Evolutionary conservation across 2,888 invertebrate species (phyloP), one percentile per base, ranked within the genome.

Genomic region (Epirrita christyi): DNA sequence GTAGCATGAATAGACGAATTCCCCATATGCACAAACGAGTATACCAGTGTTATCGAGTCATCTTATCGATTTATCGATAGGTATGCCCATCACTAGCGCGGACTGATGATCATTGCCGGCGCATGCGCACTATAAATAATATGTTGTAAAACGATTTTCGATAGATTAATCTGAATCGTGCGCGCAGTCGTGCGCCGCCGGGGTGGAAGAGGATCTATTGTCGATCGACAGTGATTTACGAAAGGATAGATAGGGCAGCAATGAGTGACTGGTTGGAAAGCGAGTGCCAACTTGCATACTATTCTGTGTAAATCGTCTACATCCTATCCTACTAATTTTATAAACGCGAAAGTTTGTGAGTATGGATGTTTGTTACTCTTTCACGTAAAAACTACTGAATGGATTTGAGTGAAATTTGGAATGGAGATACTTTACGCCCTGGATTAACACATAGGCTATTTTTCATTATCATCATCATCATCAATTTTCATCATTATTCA

Each of bases 101-200:
- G 86, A 87, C 88, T 88, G 91, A 91, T 91, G 91, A 90, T 91
- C 91, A 92, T 92, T 91, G 92, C 86, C 73, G 79, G 90, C 85
- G 90, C 92, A 91, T 59, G 59, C 59, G 84, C 90, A 87, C 91
- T 91, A 92, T 92, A 92, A 92, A 92, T 92, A 92, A 92, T 92
- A 92, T 91, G 90, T 92, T 92, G 92, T 92, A 92, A 92, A 92
- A 91, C 92, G 92, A 92, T 91, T 92, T 92, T 92, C 91, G 92
- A 92, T 92, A 92, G 92, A 92, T 92, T 92, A 91, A 92, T 92
- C 92, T 91, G 91, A 92, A 91, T 92, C 92, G 92, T 92, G 92
- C 83, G 85, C 87, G 75, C 80, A 80, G 88, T 88, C 89, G 91
- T 88, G 91, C 89, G 88, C 85, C 82, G 83, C 86, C 76, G 78